A percentile compares a stretch with the other conserved stretches of the same genome.
Evolutionary conservation across 2,888 invertebrate species (phyloP).

Genomic region (Falcaria lacertinaria): DNA sequence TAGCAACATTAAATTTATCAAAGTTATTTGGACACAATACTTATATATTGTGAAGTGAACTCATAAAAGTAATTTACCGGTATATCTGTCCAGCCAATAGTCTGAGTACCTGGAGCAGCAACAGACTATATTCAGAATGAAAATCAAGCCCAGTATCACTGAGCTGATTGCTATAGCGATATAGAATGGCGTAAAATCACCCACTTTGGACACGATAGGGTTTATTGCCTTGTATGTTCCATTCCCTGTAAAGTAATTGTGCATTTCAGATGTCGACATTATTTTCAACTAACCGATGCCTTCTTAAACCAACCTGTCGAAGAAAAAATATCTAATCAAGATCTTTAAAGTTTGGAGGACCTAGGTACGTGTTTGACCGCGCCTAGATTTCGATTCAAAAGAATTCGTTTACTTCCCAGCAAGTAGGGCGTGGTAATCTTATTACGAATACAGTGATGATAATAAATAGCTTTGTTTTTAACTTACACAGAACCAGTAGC

Average conservation of each 20-base stretch:
- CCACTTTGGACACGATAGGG: constrained; percentile 57
- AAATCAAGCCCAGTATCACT: constrained; percentile 83
- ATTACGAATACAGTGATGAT: background rate
- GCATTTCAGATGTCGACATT: constrained; percentile 67
- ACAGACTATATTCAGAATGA: constrained; percentile 87
- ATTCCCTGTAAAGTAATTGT: constrained; percentile 67
- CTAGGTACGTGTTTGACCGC: background rate
- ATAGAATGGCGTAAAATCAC: constrained; percentile 93
- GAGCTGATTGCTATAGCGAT: constrained; percentile 89
- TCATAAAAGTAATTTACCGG: constrained; percentile 64
- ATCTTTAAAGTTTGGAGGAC: background rate
- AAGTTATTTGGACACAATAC: too few species aligned
- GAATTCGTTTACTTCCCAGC: background rate
- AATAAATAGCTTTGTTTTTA: too few species aligned
- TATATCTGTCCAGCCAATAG: constrained; percentile 91
- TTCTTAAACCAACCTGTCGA: constrained; percentile 48
- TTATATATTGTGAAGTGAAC: too few species aligned
- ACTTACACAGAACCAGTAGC: too few species aligned
- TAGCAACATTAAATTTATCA: too few species aligned
- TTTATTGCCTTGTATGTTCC: constrained; percentile 59
- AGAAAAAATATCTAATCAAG: constrained; percentile 48
- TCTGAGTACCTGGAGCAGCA: constrained; percentile 89
- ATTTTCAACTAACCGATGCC: constrained; percentile 32
- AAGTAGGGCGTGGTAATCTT: background rate
- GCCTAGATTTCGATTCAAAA: background rate